phyloP scores from a whole-genome alignment of 2,797 vertebrate species.

The Nannoperca australis region DNA sequence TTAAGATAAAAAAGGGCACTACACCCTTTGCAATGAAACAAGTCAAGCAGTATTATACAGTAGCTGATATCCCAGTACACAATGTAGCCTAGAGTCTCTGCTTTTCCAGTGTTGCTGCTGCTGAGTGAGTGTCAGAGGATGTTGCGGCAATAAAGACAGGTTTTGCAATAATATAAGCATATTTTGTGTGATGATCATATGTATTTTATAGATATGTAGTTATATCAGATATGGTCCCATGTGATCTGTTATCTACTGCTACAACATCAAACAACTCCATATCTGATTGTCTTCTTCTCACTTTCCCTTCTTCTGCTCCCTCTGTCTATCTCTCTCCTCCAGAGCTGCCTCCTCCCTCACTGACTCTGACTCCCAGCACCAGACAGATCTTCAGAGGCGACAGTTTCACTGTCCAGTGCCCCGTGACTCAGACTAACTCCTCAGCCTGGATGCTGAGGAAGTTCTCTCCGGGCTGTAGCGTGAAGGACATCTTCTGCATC shows the following conservation, averaged over 20 bases:
- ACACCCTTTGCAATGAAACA: background rate
- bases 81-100: background rate
- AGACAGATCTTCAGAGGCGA: conserved; percentile 66
- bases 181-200: background rate
- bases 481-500: background rate
- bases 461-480: conserved; percentile 15
- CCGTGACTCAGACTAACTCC: conserved; percentile 32
- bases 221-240: background rate
- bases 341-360: conserved; percentile 55
- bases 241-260: conserved; percentile 4
- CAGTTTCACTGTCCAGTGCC: conserved; percentile 69
- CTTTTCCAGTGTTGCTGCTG: background rate
- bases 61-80: background rate
- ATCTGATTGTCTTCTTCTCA: background rate
- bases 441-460: conserved; percentile 67
- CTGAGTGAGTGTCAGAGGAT: background rate
- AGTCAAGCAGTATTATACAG: background rate
- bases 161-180: background rate
- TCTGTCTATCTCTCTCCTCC: conserved; percentile 16
- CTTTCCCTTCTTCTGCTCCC: background rate
- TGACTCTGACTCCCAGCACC: conserved; percentile 70
- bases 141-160: background rate
- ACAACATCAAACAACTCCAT: background rate
- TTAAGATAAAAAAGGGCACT: background rate
- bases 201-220: background rate